Base-by-base conservation (phyloP, 1,140 invertebrate species). In the Sycophila sp. region DNA sequence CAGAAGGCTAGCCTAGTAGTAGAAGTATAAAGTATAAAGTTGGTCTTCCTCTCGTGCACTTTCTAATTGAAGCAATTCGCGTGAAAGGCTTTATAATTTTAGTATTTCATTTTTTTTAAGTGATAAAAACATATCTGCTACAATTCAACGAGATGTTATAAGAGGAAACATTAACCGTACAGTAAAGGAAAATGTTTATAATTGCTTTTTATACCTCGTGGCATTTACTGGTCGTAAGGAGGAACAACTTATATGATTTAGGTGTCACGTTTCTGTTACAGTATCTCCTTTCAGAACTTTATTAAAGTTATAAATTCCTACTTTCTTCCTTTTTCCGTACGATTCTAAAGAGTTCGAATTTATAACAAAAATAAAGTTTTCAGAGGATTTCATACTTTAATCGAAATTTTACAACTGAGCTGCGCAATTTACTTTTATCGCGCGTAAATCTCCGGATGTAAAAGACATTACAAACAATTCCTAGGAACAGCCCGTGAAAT, bases 261-360 rank as follows among this genome's bases (percentile, higher is more conserved):
- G 36, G 28, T 34, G 55, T 58, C 56, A 38, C 56, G 45, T 60
- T 51, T 51, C 32, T 26, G 45, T 68, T 30, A 60, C 56, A 30
- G 30, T 62, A 42, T 17, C 65, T 42, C 34, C 40, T 53, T 53
- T 62, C 17, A 6, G 13, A 64, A 64, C 68, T 70, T 64, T 58
- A 70, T 64, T 53, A 63, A 64, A 64, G 68, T 64, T 70, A 70
- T 64, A 45, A 63, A 63, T 70, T 63, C 28, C 15, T 38, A 24
- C 22, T 36, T 56, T 28, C 28, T 53, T 51, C 10, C 34, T n/a
- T 13, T n/a, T n/a, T n/a, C n/a, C n/a, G n/a, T n/a, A n/a, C n/a
- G n/a, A n/a, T 42, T 42, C 40, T 8, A 19, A 30, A 51, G n/a
- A 55, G 17, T 55, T 53, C 2, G 32, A 26, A 53, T 64, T 38